These are phyloP conservation scores for Brachionus rubens DNA, from an alignment of 1,140 invertebrate species.

Conservation along the genomic window DNA sequence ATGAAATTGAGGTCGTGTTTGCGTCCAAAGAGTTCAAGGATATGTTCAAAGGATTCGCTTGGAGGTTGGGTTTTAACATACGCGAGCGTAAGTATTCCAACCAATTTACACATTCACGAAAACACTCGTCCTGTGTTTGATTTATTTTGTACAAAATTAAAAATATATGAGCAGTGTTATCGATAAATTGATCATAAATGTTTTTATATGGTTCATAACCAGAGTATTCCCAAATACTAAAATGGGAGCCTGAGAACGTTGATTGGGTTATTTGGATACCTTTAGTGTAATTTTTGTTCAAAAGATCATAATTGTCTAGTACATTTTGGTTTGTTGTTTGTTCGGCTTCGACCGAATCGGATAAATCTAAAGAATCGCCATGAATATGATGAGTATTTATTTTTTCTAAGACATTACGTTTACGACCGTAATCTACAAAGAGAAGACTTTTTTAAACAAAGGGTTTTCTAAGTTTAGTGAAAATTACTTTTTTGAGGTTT, in stretches of 20 bases:
- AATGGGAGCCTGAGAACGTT: conserved; percentile 56
- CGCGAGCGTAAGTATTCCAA: conserved; percentile 73
- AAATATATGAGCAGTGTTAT: conserved; percentile 69
- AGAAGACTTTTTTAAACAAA: not conserved
- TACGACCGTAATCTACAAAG: not conserved
- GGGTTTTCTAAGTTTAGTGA: no score
- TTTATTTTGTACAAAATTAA: conserved; percentile 72
- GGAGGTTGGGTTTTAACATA: conserved; percentile 67
- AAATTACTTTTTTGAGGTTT: conserved; percentile 33
- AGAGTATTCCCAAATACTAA: conserved; percentile 24
- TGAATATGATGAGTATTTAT: conserved; percentile 30
- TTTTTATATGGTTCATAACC: conserved; percentile 68
- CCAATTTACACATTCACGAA: conserved; percentile 76
- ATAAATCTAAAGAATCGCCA: not conserved
- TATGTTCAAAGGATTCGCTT: not conserved
- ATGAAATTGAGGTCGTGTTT: conserved; percentile 59
- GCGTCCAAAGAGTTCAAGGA: not conserved
- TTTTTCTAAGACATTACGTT: not conserved
- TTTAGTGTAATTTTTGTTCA: conserved; percentile 67
- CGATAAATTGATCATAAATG: conserved; percentile 74
- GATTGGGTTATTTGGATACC: conserved; percentile 70
- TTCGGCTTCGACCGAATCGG: not conserved
- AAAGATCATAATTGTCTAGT: conserved; percentile 51
- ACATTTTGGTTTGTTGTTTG: conserved; percentile 47
- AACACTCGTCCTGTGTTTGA: conserved; percentile 70